phyloP scores from a whole-genome alignment of 2,797 vertebrate species.

The Sebastes kiyomatsui region DNA sequence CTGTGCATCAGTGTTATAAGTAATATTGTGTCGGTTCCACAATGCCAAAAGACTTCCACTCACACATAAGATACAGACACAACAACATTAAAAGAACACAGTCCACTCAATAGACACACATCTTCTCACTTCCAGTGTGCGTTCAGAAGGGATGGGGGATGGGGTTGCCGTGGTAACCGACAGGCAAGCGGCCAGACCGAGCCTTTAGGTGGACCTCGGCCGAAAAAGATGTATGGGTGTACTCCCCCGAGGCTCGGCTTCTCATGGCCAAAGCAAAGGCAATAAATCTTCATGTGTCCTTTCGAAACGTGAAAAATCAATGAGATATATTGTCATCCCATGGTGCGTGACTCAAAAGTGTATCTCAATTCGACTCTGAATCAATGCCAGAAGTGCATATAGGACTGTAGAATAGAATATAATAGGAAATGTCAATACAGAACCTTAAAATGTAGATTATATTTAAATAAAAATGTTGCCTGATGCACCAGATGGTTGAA shows the following conservation, averaged over 20 bases:
- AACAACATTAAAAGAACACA: background rate
- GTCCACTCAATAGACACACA: background rate
- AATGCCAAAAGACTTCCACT: background rate
- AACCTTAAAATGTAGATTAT: background rate
- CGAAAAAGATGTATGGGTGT: conserved; percentile 35
- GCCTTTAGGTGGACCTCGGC: conserved; percentile 5
- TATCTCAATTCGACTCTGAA: conserved; percentile 10
- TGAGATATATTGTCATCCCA: conserved; percentile 14
- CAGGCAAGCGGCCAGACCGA: background rate
- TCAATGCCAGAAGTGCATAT: background rate
- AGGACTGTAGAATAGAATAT: background rate
- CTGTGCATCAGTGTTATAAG: background rate
- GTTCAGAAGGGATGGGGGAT: background rate
- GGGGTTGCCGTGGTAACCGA: conserved; percentile 42
- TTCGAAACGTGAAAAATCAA: conserved; percentile 41
- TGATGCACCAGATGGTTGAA: background rate
- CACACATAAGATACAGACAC: background rate
- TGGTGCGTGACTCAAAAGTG: background rate
- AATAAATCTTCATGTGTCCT: conserved; percentile 50
- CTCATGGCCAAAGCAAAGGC: conserved; percentile 29
- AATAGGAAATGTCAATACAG: background rate
- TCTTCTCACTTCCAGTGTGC: background rate
- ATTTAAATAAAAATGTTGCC: background rate
- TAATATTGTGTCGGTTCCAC: background rate
- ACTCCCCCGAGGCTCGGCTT: background rate